Conservation (phyloP, 2,113 vertebrate genomes). For the Plotosus lineatus region DNA sequence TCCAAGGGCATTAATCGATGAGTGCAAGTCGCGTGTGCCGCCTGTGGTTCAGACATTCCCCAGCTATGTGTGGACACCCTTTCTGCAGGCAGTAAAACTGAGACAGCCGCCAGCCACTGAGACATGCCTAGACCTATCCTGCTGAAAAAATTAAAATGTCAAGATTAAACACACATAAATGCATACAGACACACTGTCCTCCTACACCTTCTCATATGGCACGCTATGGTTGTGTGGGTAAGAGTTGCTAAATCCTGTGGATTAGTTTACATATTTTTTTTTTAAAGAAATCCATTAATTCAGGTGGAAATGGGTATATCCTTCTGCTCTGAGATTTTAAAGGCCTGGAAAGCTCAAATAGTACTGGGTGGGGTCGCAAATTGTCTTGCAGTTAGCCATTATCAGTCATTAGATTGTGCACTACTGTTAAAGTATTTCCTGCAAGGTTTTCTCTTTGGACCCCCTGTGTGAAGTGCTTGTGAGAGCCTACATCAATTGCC, state of each 20-base stretch:
- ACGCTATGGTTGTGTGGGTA: not conserved
- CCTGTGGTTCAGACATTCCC: constrained; percentile 60
- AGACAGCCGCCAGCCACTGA: constrained; percentile 50
- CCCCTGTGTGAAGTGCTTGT: constrained; percentile 32
- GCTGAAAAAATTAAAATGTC: constrained; percentile 32
- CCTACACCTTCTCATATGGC: constrained; percentile 30
- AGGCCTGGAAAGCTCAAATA: not conserved
- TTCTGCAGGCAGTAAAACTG: constrained; percentile 53
- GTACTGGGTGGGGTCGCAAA: constrained; percentile 14
- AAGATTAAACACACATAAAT: constrained; percentile 4
- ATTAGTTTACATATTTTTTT: constrained; percentile 24
- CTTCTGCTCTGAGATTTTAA: constrained; percentile 17
- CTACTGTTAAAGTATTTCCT: constrained; percentile 39
- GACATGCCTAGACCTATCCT: constrained; percentile 20
- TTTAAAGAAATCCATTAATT: constrained; percentile 44
- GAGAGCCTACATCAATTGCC: constrained; percentile 19
- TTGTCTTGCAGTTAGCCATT: constrained; percentile 22
- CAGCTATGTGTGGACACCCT: constrained; percentile 35
- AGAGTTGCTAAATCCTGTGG: not conserved
- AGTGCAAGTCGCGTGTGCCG: constrained; percentile 63
- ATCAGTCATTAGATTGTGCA: constrained; percentile 37
- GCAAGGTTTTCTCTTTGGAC: constrained; percentile 33
- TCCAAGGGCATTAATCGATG: constrained; percentile 62
- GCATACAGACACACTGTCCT: constrained; percentile 2
- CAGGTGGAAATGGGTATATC: constrained; percentile 52